Evolutionary conservation across 2,888 invertebrate species (phyloP).

Genomic region (Lochmaea capreae): DNA sequence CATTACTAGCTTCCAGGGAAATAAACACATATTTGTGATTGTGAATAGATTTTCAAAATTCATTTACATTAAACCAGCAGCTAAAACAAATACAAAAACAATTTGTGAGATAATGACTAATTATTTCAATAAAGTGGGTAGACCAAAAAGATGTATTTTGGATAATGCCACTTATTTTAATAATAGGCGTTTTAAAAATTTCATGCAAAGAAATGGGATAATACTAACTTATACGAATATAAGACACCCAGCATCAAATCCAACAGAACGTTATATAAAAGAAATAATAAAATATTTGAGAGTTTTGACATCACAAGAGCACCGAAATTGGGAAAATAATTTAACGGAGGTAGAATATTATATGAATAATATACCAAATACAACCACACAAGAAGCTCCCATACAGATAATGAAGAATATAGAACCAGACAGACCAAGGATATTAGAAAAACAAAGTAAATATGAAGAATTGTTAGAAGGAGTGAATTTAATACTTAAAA

Average conservation of each 20-base stretch:
- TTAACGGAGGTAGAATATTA: too few relatives aligned
- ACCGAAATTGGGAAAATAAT: too few relatives aligned
- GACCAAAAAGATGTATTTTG: too few relatives aligned
- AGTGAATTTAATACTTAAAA: too few relatives aligned
- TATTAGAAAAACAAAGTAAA: too few relatives aligned
- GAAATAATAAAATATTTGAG: background rate
- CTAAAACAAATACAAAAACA: conserved; percentile 25
- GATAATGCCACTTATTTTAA: background rate
- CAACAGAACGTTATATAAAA: conserved; percentile 2
- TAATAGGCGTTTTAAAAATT: background rate
- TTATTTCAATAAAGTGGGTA: too few relatives aligned
- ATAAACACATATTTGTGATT: conserved; percentile 34
- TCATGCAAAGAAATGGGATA: background rate
- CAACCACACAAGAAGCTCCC: too few relatives aligned
- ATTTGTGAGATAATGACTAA: conserved; percentile 1
- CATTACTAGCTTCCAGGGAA: conserved; percentile 8
- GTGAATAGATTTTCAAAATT: conserved; percentile 36
- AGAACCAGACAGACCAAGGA: too few relatives aligned
- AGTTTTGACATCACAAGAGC: background rate
- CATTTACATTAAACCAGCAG: conserved; percentile 20
- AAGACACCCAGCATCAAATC: conserved; percentile 17
- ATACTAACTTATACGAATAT: conserved; percentile 4
- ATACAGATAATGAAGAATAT: too few relatives aligned
- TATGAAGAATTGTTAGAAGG: too few relatives aligned
- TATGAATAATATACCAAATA: too few relatives aligned